A percentile compares a stretch with the other conserved stretches of the same genome.
Evolutionary conservation across 2,888 invertebrate species (phyloP).

Genomic region (Yponomeuta plumbellus): DNA sequence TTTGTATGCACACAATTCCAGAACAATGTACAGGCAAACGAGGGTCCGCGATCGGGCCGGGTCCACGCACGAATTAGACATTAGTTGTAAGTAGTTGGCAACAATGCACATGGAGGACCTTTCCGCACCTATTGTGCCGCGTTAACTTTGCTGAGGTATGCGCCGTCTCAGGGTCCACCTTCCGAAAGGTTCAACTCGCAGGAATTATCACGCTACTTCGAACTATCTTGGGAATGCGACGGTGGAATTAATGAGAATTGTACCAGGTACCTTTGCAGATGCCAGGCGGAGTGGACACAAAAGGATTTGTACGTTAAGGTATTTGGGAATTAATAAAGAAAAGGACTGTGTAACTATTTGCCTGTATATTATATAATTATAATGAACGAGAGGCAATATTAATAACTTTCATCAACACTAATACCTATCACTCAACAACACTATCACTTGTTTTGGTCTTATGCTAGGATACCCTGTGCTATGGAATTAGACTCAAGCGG

Average conservation of each 20-base stretch:
- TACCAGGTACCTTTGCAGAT: neutral
- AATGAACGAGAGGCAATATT: no score
- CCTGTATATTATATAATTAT: no score
- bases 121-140: conserved; percentile 24
- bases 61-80: conserved; percentile 4
- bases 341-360: no score
- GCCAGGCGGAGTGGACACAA: neutral
- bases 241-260: neutral
- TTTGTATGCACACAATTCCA: neutral
- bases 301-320: neutral
- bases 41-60: neutral
- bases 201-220: neutral
- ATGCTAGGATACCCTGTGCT: no score
- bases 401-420: no score
- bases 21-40: neutral
- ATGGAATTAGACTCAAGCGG: no score
- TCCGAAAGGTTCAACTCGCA: neutral
- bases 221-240: neutral
- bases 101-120: conserved; percentile 52
- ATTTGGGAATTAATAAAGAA: neutral
- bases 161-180: neutral
- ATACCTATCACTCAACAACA: no score
- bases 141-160: conserved; percentile 9
- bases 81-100: conserved; percentile 21
- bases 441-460: no score